Conservation (phyloP, 2,888 invertebrate species). For the Drosophila infuscata region DNA sequence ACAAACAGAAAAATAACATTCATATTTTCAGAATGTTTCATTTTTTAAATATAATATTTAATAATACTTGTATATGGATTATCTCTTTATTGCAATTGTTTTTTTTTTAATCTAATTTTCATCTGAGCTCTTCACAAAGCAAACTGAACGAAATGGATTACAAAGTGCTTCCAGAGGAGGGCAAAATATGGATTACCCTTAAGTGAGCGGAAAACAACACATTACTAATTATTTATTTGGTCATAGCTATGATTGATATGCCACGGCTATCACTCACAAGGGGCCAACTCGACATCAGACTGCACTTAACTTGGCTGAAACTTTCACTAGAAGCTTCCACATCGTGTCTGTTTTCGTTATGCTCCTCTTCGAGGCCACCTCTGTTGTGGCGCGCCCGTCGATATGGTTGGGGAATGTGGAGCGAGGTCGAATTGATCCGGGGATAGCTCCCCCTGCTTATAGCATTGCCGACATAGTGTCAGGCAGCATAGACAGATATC, state of each 20-base stretch:
- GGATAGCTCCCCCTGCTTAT: conserved; percentile 14
- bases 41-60: not conserved
- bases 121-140: not conserved
- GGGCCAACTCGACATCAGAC: conserved; percentile 10
- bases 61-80: not conserved
- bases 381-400: conserved; percentile 14
- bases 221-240: conserved; percentile 29
- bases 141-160: not conserved
- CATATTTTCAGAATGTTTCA: not conserved
- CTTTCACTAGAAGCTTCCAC: conserved; percentile 20
- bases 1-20: too few relatives aligned
- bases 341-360: conserved; percentile 6
- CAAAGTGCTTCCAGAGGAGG: not conserved
- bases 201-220: not conserved
- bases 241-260: conserved; percentile 40
- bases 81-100: not conserved
- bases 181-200: not conserved
- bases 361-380: conserved; percentile 30
- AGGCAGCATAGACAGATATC: conserved; percentile 76
- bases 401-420: not conserved
- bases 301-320: conserved; percentile 42
- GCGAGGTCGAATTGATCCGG: conserved; percentile 3
- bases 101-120: not conserved
- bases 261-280: conserved; percentile 4
- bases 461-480: conserved; percentile 50